Evolutionary conservation across 2,113 vertebrate genomes (phyloP).

Genomic region (Laterallus jamaicensis): DNA sequence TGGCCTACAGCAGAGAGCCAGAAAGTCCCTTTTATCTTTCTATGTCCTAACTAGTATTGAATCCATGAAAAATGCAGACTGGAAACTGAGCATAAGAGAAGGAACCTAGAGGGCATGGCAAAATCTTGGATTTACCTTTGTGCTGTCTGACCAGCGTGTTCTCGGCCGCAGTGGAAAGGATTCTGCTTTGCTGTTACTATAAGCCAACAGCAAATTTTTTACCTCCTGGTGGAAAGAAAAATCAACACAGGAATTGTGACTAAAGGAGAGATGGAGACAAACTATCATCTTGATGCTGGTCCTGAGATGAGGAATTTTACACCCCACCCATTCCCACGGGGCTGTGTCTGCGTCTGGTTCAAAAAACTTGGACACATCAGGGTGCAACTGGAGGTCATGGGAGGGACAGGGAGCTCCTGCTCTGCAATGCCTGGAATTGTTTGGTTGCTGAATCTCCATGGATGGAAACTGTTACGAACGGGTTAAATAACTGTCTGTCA

Average conservation of each 20-base stretch:
- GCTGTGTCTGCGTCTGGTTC: neutral
- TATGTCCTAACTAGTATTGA: neutral
- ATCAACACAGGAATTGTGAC: neutral
- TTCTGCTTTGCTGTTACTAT: neutral
- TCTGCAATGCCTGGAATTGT: neutral
- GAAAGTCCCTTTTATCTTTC: neutral
- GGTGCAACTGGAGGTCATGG: rapidly evolving
- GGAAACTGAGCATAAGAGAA: neutral
- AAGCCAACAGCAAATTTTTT: neutral
- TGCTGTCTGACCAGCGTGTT: neutral
- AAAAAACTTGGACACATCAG: neutral
- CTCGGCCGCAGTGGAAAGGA: neutral
- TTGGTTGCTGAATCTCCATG: neutral
- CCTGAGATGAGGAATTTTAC: neutral
- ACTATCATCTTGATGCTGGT: neutral
- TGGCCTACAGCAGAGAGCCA: neutral
- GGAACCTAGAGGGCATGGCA: neutral
- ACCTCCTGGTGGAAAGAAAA: neutral
- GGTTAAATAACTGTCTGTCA: neutral
- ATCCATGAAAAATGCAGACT: neutral
- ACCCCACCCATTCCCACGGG: neutral
- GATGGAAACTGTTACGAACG: neutral
- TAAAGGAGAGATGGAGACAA: neutral
- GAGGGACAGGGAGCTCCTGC: neutral
- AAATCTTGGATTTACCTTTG: neutral